phyloP scores from a whole-genome alignment of 35 echinoderm and acorn worm genomes.

The Eucidaris tribuloides region DNA sequence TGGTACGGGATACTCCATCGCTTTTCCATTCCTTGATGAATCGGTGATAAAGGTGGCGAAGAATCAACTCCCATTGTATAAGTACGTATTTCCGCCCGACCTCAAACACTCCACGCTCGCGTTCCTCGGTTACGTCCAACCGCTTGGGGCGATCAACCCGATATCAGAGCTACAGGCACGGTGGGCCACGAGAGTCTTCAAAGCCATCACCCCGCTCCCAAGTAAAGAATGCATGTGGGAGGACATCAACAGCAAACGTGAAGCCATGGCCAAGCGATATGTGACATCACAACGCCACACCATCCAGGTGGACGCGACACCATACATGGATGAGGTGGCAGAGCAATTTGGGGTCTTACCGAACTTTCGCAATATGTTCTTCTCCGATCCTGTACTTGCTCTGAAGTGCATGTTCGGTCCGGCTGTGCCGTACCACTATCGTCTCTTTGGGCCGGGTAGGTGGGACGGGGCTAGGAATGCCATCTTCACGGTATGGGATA shows the following conservation, averaged over 20 bases:
- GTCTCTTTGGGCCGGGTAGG: conserved; percentile 76
- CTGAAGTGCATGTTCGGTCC: conserved; percentile 66
- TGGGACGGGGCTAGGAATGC: conserved; percentile 76
- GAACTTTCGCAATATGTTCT: conserved; percentile 56
- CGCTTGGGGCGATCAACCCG: conserved; percentile 71
- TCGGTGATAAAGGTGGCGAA: conserved; percentile 42
- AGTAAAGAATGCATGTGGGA: conserved; percentile 38
- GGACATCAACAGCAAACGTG: conserved; percentile 44
- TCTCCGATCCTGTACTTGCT: conserved; percentile 56
- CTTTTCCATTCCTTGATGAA: conserved; percentile 72
- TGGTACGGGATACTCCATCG: conserved; percentile 82
- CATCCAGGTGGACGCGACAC: conserved; percentile 77
- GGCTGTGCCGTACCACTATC: conserved; percentile 79
- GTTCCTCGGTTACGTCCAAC: conserved; percentile 73
- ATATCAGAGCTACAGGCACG: conserved; percentile 85
- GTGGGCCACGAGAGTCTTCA: conserved; percentile 81
- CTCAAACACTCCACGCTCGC: conserved; percentile 56
- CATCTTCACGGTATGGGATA: conserved; percentile 56
- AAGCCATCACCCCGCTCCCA: conserved; percentile 44
- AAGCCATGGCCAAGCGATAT: conserved; percentile 55
- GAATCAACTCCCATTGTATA: conserved; percentile 81
- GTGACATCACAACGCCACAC: conserved; percentile 79
- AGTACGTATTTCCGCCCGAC: conserved; percentile 66
- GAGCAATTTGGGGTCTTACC: conserved; percentile 73
- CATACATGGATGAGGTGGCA: conserved; percentile 79